phyloP scores from a whole-genome alignment of 1,140 invertebrate genomes.

The Drosophila truncata region DNA sequence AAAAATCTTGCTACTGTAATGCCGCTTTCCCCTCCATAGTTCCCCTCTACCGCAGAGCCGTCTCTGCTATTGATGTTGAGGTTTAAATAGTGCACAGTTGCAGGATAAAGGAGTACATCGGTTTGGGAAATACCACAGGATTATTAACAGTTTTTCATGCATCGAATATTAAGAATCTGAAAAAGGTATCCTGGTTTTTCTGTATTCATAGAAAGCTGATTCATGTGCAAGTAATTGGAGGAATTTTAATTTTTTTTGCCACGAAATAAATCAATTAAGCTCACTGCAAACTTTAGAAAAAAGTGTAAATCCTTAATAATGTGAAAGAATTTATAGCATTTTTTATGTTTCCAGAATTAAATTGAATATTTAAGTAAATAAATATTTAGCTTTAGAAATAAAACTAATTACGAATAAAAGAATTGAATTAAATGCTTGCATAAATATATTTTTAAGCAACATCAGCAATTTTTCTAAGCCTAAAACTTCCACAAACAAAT shows the following conservation, averaged over 20 bases:
- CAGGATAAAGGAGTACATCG: background rate
- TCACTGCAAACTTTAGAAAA: background rate
- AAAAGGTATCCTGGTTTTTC: background rate
- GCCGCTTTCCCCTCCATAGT: conserved; percentile 5
- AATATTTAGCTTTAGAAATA: too few species aligned
- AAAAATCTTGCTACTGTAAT: conserved; percentile 15
- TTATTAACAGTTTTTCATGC: background rate
- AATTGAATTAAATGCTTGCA: too few species aligned
- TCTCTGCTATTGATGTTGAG: conserved; percentile 33
- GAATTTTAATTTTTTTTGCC: background rate
- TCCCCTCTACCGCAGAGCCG: too few species aligned
- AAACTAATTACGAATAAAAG: too few species aligned
- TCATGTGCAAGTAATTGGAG: background rate
- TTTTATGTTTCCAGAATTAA: too few species aligned
- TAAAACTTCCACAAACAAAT: too few species aligned
- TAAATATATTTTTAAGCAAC: background rate
- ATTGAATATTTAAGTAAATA: too few species aligned
- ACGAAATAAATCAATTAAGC: background rate
- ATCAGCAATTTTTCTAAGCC: background rate
- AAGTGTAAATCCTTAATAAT: background rate
- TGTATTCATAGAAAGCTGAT: background rate
- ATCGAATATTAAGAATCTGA: background rate
- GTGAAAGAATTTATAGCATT: background rate
- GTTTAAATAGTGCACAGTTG: conserved; percentile 34
- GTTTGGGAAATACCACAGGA: background rate